phyloP scores from a whole-genome alignment of 2,797 vertebrate genomes.

The Chiroxiphia lanceolata region DNA sequence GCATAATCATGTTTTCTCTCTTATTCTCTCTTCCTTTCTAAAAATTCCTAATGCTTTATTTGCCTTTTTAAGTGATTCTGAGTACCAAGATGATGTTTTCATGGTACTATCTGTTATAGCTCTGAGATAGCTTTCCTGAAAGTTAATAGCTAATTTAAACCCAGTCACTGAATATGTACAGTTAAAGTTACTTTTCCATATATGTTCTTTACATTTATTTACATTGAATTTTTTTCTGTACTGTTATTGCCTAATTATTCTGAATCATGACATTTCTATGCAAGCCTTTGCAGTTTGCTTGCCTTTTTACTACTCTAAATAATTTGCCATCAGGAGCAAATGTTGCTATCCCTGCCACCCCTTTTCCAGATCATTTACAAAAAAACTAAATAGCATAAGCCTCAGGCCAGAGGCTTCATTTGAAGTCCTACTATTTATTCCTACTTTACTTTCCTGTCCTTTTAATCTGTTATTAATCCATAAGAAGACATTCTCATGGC shows the following conservation, averaged over 20 bases:
- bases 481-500: background rate
- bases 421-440: background rate
- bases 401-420: background rate
- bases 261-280: background rate
- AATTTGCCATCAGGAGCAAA: background rate
- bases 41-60: conserved; percentile 20
- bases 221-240: background rate
- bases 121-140: background rate
- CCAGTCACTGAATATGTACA: background rate
- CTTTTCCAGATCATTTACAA: background rate
- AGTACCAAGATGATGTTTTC: background rate
- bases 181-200: background rate
- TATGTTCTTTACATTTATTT: conserved; percentile 27
- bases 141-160: background rate
- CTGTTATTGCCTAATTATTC: conserved; percentile 2
- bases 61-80: conserved; percentile 20
- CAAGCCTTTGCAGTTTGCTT: background rate
- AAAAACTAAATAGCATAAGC: background rate
- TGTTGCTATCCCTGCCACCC: background rate
- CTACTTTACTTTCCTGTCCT: background rate
- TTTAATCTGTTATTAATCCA: background rate
- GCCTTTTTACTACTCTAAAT: conserved; percentile 5
- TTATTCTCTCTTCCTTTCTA: background rate
- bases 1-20: background rate
- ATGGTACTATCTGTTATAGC: background rate